These are phyloP conservation scores for Lochmaea crataegi DNA, from an alignment of 2,888 invertebrate species.

Conservation along the genomic window DNA sequence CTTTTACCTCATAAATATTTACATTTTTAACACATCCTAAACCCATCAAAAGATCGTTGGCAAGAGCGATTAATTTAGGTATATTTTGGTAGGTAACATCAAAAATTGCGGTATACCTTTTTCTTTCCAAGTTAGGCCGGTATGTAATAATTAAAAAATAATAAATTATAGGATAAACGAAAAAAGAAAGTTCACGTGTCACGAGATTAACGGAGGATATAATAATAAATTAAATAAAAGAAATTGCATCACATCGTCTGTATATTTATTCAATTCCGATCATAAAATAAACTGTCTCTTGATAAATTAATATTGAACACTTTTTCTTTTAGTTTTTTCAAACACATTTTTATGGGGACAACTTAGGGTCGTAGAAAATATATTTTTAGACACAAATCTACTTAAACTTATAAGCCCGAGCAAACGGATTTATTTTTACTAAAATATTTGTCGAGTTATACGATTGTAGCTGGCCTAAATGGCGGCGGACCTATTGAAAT, in stretches of 20 bases:
- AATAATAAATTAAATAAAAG: neutral
- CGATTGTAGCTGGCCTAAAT: conserved; percentile 9
- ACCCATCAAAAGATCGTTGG: neutral
- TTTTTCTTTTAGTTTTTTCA: no score
- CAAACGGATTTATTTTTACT: neutral
- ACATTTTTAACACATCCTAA: conserved; percentile 9
- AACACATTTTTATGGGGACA: no score
- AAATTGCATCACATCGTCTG: no score
- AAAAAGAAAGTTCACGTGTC: neutral
- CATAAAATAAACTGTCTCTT: no score
- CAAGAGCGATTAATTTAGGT: conserved; percentile 6
- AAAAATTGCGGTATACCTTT: conserved; percentile 14
- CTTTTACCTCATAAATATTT: conserved; percentile 10
- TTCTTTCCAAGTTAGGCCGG: conserved; percentile 39
- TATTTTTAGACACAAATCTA: no score
- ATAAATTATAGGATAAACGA: neutral
- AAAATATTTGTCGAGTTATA: conserved; percentile 2
- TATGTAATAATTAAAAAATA: neutral
- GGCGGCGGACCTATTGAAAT: conserved; percentile 35
- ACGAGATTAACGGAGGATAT: neutral
- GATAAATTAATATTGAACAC: no score
- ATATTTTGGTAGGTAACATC: conserved; percentile 17
- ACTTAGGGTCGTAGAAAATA: no score
- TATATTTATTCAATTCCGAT: no score
- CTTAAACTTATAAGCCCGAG: no score